Percentiles rank a stretch among this genome's conserved stretches.
Conservation (phyloP, 1,140 invertebrate genomes). For the Eubasilissa regina region DNA sequence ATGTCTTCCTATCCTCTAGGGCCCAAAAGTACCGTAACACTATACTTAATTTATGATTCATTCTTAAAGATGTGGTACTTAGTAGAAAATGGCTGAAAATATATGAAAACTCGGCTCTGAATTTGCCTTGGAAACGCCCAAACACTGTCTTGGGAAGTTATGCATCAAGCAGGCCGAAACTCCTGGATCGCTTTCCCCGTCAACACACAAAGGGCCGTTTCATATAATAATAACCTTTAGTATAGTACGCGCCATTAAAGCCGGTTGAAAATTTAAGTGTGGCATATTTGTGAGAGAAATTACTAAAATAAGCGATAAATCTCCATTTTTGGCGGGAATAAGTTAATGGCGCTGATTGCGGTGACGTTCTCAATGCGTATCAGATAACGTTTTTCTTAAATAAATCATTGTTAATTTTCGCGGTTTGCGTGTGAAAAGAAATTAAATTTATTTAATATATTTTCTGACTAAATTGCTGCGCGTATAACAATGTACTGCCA, state of each 20-base stretch:
- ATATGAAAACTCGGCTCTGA: background rate
- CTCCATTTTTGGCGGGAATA: constrained; percentile 10
- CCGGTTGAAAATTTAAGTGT: constrained; percentile 34
- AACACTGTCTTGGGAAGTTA: constrained; percentile 14
- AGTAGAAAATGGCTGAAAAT: background rate
- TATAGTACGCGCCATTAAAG: constrained; percentile 4
- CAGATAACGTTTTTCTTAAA: constrained; percentile 22
- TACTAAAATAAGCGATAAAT: constrained; percentile 36
- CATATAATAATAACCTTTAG: constrained; percentile 35
- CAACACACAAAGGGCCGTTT: constrained; percentile 19
- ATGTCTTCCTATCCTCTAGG: no score
- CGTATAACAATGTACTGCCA: no score
- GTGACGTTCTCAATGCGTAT: constrained; percentile 37
- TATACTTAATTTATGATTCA: no score
- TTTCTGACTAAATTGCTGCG: background rate
- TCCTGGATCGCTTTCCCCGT: constrained; percentile 10
- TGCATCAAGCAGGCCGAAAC: constrained; percentile 6
- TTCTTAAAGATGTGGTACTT: no score
- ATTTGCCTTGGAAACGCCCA: constrained; percentile 9
- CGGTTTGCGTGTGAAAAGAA: constrained; percentile 35
- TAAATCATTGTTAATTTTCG: constrained; percentile 40
- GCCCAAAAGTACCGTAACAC: no score
- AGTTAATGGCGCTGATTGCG: constrained; percentile 28
- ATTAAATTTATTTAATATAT: constrained; percentile 36
- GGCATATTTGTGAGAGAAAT: constrained; percentile 34